These are phyloP conservation scores for Taurulus bubalis DNA, from an alignment of 2,113 vertebrate species.

Conservation along the genomic window DNA sequence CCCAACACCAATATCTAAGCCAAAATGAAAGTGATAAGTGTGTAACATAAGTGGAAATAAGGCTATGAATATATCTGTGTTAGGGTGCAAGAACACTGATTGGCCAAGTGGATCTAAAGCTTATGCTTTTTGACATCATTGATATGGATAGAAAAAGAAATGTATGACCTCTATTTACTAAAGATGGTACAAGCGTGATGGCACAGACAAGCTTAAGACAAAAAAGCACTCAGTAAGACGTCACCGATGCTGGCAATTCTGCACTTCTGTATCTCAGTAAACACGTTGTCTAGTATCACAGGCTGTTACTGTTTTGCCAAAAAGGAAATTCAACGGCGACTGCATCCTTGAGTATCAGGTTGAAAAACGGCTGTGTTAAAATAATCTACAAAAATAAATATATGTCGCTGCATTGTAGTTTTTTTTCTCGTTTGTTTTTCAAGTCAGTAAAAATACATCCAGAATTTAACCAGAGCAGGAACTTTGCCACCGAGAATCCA, in stretches of 20 bases:
- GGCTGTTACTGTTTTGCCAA: conserved; percentile 31
- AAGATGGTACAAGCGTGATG: conserved; percentile 46
- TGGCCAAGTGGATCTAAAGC: conserved; percentile 58
- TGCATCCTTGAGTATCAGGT: conserved; percentile 26
- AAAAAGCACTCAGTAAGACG: conserved; percentile 50
- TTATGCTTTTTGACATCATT: conserved; percentile 49
- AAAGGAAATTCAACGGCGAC: conserved; percentile 39
- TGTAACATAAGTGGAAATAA: conserved; percentile 67
- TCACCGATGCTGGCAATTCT: conserved; percentile 30
- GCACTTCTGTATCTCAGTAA: conserved; percentile 34
- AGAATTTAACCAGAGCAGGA: conserved; percentile 7
- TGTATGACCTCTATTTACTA: conserved; percentile 48
- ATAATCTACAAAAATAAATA: neutral
- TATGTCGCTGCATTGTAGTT: neutral
- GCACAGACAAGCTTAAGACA: conserved; percentile 52
- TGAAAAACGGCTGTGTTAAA: neutral
- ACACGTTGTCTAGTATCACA: conserved; percentile 43
- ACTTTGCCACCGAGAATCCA: conserved; percentile 24
- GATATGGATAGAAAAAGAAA: conserved; percentile 57
- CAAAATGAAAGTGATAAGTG: conserved; percentile 78
- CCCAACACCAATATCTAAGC: conserved; percentile 68
- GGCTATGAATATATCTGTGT: conserved; percentile 76
- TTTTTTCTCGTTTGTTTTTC: neutral
- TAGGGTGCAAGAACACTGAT: conserved; percentile 62
- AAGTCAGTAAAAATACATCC: conserved; percentile 1